Conservation (phyloP, 2,113 vertebrate genomes). For the Hiodon alosoides region DNA sequence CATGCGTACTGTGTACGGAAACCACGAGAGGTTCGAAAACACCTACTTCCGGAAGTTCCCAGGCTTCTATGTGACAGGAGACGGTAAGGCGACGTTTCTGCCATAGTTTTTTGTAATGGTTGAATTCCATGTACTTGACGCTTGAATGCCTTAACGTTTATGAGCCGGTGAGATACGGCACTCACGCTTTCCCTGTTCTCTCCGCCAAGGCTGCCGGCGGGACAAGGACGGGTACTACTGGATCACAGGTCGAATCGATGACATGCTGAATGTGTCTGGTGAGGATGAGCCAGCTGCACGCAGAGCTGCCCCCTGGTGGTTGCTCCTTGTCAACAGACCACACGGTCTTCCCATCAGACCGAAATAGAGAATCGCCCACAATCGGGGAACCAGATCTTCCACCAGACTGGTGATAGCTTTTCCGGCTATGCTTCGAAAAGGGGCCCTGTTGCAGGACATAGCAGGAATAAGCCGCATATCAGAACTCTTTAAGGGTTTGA, state of each 20-base stretch:
- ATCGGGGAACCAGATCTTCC: no score
- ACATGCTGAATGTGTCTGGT: constrained; percentile 79
- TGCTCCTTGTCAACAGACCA: neutral
- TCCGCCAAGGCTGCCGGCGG: constrained; percentile 60
- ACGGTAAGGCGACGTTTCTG: constrained; percentile 51
- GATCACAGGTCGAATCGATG: constrained; percentile 74
- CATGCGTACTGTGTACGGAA: constrained; percentile 63
- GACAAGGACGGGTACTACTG: constrained; percentile 76
- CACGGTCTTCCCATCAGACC: neutral
- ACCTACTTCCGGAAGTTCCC: constrained; percentile 74
- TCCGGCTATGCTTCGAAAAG: no score
- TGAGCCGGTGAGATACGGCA: neutral
- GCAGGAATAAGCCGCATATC: no score
- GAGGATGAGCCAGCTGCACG: constrained; percentile 3
- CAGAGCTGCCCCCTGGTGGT: constrained; percentile 8
- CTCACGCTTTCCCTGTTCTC: constrained; percentile 19
- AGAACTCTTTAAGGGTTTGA: no score
- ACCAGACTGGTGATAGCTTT: no score
- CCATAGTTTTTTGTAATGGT: neutral
- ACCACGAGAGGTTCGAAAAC: constrained; percentile 67
- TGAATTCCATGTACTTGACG: neutral
- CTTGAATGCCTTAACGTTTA: neutral
- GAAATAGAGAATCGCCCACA: neutral
- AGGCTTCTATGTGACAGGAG: constrained; percentile 71
- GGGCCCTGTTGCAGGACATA: no score